Base-by-base conservation (phyloP, 2,113 vertebrate species). In the Mustelus asterias region DNA sequence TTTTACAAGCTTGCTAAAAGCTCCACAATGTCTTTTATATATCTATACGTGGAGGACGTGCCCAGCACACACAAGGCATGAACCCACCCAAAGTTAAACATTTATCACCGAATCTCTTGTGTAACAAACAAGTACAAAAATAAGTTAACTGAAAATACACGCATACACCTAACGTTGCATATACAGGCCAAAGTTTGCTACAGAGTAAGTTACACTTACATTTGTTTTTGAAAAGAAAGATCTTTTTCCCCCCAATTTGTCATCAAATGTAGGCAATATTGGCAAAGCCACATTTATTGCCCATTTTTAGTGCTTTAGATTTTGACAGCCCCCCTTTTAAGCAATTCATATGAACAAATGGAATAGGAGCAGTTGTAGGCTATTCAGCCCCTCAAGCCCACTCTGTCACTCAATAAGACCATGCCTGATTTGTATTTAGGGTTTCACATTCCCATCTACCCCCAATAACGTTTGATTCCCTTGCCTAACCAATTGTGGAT, bases 1-100 rank as follows among this genome's bases (percentile, higher is more conserved):
- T 90, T 93, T 60, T 95, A 89, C 92, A 96, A 94, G 26, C 58
- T 80, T 96, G 41, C 92, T 78, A 94, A 85, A 94, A 96, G 76
- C 92, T 60, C 29, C 60, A 37, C n/a, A 22, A 86, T 69, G 41
- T 54, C 85, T 86, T 96, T 70, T 96, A 44, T 69, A n/a, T 94
- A 78, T 60, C 89, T 58, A 69, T 92, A 92, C 33, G 88, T 60
- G 88, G 88, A 92, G 33, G 33, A 93, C 89, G 33, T 93, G 89
- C 89, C 65, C 60, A 93, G 20, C 54, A 54, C 86, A 67, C 72
- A 76, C 9, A 76, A 29, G 11, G 29, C 8, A 63, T 60, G 54
- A 90, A 90, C 24, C 88, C 88, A 63, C 26, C 54, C 88, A 93
- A 33, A 20, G 89, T 93, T 67, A 67, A 65, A 93, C 33, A 93